Evolutionary conservation across 2,797 vertebrate species (phyloP), one percentile per base, ranked within the genome.

Genomic region (Bufotes viridis): DNA sequence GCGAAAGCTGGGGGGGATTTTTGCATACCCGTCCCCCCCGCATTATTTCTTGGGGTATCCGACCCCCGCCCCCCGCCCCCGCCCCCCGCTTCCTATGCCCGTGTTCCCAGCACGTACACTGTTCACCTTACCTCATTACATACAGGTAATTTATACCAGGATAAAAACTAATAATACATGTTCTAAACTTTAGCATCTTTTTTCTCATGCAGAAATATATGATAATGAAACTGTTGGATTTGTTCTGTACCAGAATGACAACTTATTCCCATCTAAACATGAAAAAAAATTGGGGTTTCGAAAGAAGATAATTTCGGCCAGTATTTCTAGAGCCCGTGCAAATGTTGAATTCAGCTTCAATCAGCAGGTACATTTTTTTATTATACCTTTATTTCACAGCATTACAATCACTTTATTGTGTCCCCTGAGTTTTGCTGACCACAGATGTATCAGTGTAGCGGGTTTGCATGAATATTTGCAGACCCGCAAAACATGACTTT

Each of bases 241-340:
- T 93, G 88, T 93, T 17, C 75, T 93, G 1, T 93, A 93, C 81
- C 92, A 94, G 91, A 94, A 94, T 13, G 81, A 75, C 87, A 95
- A 93, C 86, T 49, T 93, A 69, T 94, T 94, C 74, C 87, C 90
- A 87, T 92, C 92, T 74, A 92, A 90, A 82, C 93, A 93, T 72
- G 78, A 0, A 69, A 53, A 76, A 61, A 12, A 0, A 29, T 69
- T 80, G 29, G 10, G 78, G 72, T 90, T 90, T 72, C 92, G 86
- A 74, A 90, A 92, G 84, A 74, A 22, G 89, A 29, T 93, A 0
- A 12, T 93, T 69, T 93, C 93, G 82, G 82, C 92, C 24, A 91
- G 22, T 53, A 74, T 14, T 55, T 3, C 86, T 15, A 10, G 42
- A 85, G 81, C 0, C 34, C 14, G 0, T 1, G 90, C 20, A 0